Evolutionary conservation across 2,888 invertebrate genomes (phyloP), one percentile per base, ranked within the genome.

Genomic region (Agrotis ipsilon): DNA sequence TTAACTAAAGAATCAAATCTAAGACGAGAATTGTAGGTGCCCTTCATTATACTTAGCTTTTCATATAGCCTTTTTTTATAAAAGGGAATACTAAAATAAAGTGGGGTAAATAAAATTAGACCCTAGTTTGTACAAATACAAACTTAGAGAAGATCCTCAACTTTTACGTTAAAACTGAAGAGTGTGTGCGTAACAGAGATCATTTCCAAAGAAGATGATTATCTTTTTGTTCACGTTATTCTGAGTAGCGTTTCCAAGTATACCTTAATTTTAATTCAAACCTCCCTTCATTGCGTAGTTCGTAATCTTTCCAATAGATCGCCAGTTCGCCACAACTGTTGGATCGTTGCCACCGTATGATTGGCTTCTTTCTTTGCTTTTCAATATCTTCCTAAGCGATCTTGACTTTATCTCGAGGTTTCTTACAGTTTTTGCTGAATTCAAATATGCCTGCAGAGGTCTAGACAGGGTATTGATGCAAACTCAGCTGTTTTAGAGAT

Each of bases 281-380:
- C 27, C 21, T 57, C 19, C 59, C n/a, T 21, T 55, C 16, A 27
- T 16, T 21, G 49, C 52, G 7, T 55, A 3, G 57, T 59, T 21
- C 5, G n/a, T 49, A 55, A 82, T 78, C 82, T 54, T 3, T 16
- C 27, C 54, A 43, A 67, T 24, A 64, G 49, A 73, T 74, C 66
- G 63, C 57, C 55, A 67, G 46, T 63, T 73, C 60, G 46, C 54
- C 59, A 63, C 65, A 57, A 60, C 46, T 65, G 24, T 78, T 73
- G 75, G 80, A 66, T 49, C 32, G 51, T 39, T 64, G 75, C 80
- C 80, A 69, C 67, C 48, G 32, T 58, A 64, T 68, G 64, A 72
- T 72, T 78, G 67, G 21, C 74, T 79, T 49, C 7, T 49, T 68
- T 68, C 64, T 82, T 68, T 64, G 80, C 75, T 68, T 57, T 74